Conservation (phyloP, 2,113 vertebrate species). For the Galeopterus variegatus region DNA sequence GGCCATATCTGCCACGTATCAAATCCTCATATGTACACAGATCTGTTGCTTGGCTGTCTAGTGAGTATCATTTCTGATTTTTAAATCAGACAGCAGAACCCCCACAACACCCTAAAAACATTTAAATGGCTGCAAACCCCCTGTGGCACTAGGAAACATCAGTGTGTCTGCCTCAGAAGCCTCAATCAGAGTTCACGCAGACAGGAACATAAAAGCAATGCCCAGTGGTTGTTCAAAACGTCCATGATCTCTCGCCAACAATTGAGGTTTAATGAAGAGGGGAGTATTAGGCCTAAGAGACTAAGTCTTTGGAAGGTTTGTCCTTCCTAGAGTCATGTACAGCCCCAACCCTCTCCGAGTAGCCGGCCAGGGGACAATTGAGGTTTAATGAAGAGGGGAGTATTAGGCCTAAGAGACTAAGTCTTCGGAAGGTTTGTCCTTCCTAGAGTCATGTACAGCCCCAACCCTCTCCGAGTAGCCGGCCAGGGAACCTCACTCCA, state of each 20-base stretch:
- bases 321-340: background rate
- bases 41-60: background rate
- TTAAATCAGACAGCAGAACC: slow-evolving; percentile 26
- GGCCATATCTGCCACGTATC: background rate
- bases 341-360: background rate
- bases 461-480: background rate
- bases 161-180: slow-evolving; percentile 27
- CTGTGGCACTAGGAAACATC: background rate
- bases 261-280: background rate
- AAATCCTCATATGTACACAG: background rate
- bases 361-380: rapidly evolving
- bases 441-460: background rate
- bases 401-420: background rate
- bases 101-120: background rate
- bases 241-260: background rate
- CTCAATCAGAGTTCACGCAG: slow-evolving; percentile 58
- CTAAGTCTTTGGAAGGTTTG: background rate
- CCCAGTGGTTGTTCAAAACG: background rate
- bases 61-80: background rate
- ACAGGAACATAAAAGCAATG: background rate
- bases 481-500: rapidly evolving
- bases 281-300: background rate
- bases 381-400: background rate
- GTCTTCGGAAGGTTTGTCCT: background rate
- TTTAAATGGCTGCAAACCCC: slow-evolving; percentile 51